phyloP scores from a whole-genome alignment of 2,797 vertebrate species.

The Carduelis carduelis region DNA sequence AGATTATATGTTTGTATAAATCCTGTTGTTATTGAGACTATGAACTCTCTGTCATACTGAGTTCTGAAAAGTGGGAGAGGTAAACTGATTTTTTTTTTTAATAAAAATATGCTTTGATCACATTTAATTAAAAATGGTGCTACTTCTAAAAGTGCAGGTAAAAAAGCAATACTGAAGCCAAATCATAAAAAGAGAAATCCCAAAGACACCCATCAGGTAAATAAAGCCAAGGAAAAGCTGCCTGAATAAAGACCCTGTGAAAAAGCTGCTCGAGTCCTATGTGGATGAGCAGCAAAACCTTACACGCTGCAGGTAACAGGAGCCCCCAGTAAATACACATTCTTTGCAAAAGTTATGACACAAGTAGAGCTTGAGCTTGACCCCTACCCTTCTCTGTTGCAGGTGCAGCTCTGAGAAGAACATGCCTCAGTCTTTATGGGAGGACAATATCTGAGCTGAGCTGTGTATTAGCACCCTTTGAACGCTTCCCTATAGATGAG shows the following conservation, averaged over 20 bases:
- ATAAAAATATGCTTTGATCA: background rate
- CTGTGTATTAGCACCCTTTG: background rate
- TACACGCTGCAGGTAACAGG: rapidly evolving
- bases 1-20: background rate
- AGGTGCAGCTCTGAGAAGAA: background rate
- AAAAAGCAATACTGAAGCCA: background rate
- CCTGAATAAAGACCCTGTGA: background rate
- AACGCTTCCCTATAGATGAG: background rate
- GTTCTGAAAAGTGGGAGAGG: background rate
- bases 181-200: background rate
- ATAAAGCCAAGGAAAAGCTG: background rate
- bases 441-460: background rate
- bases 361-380: background rate
- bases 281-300: background rate
- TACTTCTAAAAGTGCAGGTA: background rate
- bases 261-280: background rate
- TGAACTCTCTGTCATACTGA: background rate
- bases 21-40: background rate
- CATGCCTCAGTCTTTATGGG: rapidly evolving
- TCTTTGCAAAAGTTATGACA: background rate
- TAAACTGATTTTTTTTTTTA: background rate
- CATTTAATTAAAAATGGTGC: background rate
- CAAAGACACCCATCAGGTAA: background rate
- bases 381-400: background rate
- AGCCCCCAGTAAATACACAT: background rate